These are phyloP conservation scores for Falcunculus frontatus DNA, from an alignment of 2,113 vertebrate genomes.

Conservation along the genomic window DNA sequence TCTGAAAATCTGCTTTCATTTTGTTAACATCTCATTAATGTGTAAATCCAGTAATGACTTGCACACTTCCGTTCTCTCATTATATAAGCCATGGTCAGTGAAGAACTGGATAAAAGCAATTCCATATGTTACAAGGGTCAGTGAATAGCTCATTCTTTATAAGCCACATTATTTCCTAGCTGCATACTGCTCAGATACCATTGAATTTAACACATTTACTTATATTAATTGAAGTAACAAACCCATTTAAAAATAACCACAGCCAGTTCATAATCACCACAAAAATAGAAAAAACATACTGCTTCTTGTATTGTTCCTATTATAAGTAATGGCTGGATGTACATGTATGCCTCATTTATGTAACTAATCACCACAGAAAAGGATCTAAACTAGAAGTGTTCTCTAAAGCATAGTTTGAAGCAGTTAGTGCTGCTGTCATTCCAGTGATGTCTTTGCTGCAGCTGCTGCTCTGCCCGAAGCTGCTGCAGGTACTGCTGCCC, in stretches of 20 bases:
- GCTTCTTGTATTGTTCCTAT: neutral
- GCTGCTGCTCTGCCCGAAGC: neutral
- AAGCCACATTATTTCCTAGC: neutral
- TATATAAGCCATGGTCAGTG: neutral
- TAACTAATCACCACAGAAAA: neutral
- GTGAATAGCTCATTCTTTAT: neutral
- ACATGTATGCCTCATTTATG: neutral
- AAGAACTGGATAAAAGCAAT: neutral
- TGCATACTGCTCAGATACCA: neutral
- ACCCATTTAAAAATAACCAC: neutral
- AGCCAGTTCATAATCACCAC: neutral
- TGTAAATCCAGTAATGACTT: neutral
- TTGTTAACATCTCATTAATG: neutral
- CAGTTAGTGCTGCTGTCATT: neutral
- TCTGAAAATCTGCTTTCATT: neutral
- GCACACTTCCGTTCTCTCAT: neutral
- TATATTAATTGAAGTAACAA: neutral
- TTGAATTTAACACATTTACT: neutral
- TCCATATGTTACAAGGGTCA: neutral
- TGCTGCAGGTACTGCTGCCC: neutral
- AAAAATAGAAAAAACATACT: neutral
- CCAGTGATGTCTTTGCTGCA: neutral
- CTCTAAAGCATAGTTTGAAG: neutral
- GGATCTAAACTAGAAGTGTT: neutral
- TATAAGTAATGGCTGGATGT: neutral